Base-by-base conservation (phyloP, 2,113 vertebrate genomes). In the Rynchops niger region DNA sequence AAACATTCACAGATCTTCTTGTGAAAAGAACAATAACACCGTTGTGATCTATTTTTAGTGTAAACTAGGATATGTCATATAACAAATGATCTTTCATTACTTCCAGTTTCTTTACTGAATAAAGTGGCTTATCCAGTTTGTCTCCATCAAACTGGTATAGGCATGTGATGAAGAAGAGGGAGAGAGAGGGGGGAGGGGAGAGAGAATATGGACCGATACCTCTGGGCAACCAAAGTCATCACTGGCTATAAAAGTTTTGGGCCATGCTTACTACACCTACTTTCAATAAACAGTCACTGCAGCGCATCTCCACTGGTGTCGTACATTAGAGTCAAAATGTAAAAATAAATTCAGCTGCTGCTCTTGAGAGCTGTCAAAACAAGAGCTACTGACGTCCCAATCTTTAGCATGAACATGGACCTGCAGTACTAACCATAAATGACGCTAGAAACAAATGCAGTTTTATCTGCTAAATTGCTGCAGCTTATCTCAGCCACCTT, bases 321-420 rank as follows among this genome's bases (percentile, higher is more conserved):
- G 58, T 43, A 66, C 49, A 38, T 86, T 62, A 71, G 9, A 93
- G 59, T 86, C 85, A 89, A 86, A 91, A 91, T 62, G 88, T 67
- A 69, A 91, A 92, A 94, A 91, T 53, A 85, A 89, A 92, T 81
- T 67, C 89, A 94, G 80, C 62, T 36, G 76, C 50, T 76, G 53
- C 40, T 90, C 66, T 67, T 47, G 83, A 91, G 50, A 92, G 71
- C 62, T 89, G 81, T 88, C 86, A 90, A 77, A 95, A 90, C 3
- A 18, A 89, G 43, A 90, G 55, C 81, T 80, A 50, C 69, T 38
- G 71, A 69, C 73, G 78, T 63, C 30, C 47, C 74, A 61, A 94
- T 82, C 78, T 76, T 82, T 61, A 89, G 73, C 49, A 49, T 26
- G 72, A 92, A 47, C 38, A 42, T 1, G 23, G 67, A 82, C 80